Evolutionary conservation across 2,113 vertebrate species (phyloP).

Genomic region (Pachycephala philippinensis): DNA sequence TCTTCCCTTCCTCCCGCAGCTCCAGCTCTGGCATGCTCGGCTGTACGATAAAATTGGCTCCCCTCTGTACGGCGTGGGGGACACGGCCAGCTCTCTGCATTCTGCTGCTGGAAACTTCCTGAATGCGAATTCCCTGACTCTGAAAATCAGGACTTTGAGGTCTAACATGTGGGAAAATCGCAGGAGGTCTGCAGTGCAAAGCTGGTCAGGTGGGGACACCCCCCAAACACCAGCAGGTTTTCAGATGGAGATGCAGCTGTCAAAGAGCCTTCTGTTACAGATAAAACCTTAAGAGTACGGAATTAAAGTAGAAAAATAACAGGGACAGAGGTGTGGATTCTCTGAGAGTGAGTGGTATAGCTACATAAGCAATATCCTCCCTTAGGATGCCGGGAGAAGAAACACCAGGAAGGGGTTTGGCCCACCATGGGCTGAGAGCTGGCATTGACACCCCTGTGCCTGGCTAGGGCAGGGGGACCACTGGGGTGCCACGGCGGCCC

Average conservation of each 20-base stretch:
- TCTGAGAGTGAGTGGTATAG: background rate
- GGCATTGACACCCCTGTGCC: background rate
- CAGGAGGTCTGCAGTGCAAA: slow-evolving; percentile 28
- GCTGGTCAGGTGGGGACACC: slow-evolving; percentile 46
- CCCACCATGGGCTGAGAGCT: background rate
- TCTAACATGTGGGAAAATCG: slow-evolving; percentile 40
- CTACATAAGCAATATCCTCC: background rate
- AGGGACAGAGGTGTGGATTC: background rate
- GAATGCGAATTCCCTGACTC: background rate
- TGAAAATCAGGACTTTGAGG: background rate
- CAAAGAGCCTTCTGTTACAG: slow-evolving; percentile 7
- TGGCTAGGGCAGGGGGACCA: background rate
- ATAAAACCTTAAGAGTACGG: background rate
- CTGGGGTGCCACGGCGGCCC: background rate
- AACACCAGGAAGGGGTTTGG: background rate
- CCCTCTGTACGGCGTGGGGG: background rate
- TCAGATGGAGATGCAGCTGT: slow-evolving; percentile 44
- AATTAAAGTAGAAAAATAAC: background rate
- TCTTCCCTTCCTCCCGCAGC: background rate
- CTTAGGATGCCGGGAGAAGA: background rate
- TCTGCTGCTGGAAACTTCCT: slow-evolving; percentile 43
- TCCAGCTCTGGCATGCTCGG: background rate
- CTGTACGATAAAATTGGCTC: slow-evolving; percentile 32
- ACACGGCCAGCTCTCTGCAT: background rate
- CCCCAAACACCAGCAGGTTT: slow-evolving; percentile 23